Percentiles rank a stretch among this genome's conserved stretches.
Evolutionary conservation across 2,888 invertebrate species (phyloP).

Genomic region (Silvanus unidentatus): DNA sequence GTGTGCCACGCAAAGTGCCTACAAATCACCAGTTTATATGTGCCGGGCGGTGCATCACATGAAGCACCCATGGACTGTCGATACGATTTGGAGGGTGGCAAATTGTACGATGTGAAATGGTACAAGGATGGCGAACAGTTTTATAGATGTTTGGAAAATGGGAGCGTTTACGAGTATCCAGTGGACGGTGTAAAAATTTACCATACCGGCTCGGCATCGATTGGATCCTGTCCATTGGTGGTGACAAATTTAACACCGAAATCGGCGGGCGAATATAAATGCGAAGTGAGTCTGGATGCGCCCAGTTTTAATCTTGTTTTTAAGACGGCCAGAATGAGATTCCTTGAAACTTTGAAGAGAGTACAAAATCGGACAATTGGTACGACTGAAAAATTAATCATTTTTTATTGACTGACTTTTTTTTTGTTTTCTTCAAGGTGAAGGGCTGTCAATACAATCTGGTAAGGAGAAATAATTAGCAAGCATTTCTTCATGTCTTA

Average conservation of each 20-base stretch:
- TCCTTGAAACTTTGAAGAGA: not conserved
- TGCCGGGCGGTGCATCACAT: slow-evolving; percentile 31
- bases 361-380: not conserved
- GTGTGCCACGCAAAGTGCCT: slow-evolving; percentile 10
- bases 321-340: not conserved
- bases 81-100: slow-evolving; percentile 32
- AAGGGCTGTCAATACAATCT: no score
- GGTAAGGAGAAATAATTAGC: no score
- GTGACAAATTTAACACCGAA: slow-evolving; percentile 29
- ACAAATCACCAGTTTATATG: slow-evolving; percentile 32
- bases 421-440: no score
- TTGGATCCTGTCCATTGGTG: slow-evolving; percentile 35
- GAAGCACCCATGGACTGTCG: slow-evolving; percentile 34
- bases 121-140: slow-evolving; percentile 39
- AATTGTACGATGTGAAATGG: slow-evolving; percentile 40
- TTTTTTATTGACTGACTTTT: no score
- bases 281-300: slow-evolving; percentile 38
- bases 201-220: slow-evolving; percentile 18
- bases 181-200: slow-evolving; percentile 32
- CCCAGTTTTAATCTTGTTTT: slow-evolving; percentile 28
- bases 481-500: no score
- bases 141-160: slow-evolving; percentile 34
- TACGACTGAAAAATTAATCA: no score
- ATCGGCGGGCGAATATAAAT: slow-evolving; percentile 36
- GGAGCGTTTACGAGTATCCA: slow-evolving; percentile 30